Conservation (phyloP, 2,113 vertebrate genomes). For the Corythoichthys haematopterus region DNA sequence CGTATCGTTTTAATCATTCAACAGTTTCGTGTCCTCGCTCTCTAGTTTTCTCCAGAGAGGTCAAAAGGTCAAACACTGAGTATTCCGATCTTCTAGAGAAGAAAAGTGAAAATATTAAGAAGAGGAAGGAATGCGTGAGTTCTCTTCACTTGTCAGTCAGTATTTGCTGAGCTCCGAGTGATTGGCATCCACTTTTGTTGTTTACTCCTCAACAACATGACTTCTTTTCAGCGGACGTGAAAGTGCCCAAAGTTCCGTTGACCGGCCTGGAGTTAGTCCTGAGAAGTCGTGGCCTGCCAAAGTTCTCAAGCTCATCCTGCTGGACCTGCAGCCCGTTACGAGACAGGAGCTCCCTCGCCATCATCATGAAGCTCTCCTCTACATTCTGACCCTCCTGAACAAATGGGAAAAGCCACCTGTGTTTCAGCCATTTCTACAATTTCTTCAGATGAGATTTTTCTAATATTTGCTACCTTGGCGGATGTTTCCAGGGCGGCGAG, state of each 20-base stretch:
- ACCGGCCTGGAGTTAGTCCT: slow-evolving; percentile 48
- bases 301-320: slow-evolving; percentile 9
- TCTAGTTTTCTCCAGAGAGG: not conserved
- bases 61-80: not conserved
- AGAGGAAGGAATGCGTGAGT: not conserved
- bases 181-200: not conserved
- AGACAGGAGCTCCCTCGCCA: slow-evolving; percentile 61
- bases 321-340: slow-evolving; percentile 58
- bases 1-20: not conserved
- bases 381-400: slow-evolving; percentile 60
- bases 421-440: not conserved
- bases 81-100: not conserved
- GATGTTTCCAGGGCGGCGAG: slow-evolving; percentile 91
- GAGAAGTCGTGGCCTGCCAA: slow-evolving; percentile 19
- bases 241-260: not conserved
- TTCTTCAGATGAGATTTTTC: not conserved
- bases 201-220: slow-evolving; percentile 46
- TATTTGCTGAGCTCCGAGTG: too few species aligned
- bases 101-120: not conserved
- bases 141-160: not conserved
- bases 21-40: not conserved
- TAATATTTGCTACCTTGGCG: slow-evolving; percentile 62
- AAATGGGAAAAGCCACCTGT: not conserved
- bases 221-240: slow-evolving; percentile 51
- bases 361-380: slow-evolving; percentile 64